phyloP scores from a whole-genome alignment of 2,888 invertebrate species.

The Cecidostiba fungosa region DNA sequence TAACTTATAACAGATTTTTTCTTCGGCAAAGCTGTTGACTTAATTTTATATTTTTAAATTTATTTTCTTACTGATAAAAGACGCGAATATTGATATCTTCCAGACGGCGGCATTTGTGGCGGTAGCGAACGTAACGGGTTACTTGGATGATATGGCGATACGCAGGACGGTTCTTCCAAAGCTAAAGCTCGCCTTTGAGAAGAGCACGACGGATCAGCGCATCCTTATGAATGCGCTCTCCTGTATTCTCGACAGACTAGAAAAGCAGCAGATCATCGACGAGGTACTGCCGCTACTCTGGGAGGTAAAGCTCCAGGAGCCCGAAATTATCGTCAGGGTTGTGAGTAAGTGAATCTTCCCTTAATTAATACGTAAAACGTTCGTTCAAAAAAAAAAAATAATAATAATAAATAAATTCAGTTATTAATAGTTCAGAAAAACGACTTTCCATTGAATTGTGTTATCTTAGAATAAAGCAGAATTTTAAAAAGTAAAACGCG shows the following conservation, averaged over 20 bases:
- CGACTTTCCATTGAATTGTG: too few species aligned
- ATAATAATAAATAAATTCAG: too few species aligned
- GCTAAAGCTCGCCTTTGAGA: slow-evolving; percentile 90
- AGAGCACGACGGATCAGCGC: slow-evolving; percentile 89
- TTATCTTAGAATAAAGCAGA: background rate
- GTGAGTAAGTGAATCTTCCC: slow-evolving; percentile 89
- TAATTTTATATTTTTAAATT: background rate
- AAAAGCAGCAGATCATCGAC: slow-evolving; percentile 93
- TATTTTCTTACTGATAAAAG: too few species aligned
- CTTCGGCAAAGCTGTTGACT: too few species aligned
- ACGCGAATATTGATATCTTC: background rate
- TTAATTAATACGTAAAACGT: slow-evolving; percentile 64
- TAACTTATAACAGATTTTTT: too few species aligned
- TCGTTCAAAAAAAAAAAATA: too few species aligned
- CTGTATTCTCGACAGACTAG: slow-evolving; percentile 91
- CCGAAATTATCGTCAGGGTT: slow-evolving; percentile 93
- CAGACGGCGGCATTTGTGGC: slow-evolving; percentile 95
- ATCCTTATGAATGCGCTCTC: slow-evolving; percentile 90
- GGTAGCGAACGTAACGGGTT: slow-evolving; percentile 91
- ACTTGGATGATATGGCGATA: slow-evolving; percentile 91
- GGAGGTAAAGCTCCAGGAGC: slow-evolving; percentile 92
- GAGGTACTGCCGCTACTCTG: slow-evolving; percentile 94
- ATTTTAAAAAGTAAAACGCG: background rate
- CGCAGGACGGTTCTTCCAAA: slow-evolving; percentile 91
- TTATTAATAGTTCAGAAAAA: too few species aligned